These are phyloP conservation scores for Brachymystax lenok DNA, from an alignment of 2,797 vertebrate genomes.

Conservation along the genomic window DNA sequence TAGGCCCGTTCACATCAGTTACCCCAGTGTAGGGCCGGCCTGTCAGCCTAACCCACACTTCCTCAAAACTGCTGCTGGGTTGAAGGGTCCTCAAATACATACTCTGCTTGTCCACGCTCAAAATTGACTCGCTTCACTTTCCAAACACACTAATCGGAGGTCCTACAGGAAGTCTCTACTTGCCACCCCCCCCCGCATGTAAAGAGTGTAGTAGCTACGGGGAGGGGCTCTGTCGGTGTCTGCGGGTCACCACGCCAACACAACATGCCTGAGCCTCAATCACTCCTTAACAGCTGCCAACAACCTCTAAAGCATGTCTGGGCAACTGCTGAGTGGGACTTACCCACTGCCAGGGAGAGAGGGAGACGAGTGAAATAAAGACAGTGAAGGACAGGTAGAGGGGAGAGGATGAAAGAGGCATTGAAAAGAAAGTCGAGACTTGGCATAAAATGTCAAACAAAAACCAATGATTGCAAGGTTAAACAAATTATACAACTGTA, in stretches of 20 bases:
- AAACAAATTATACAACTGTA: not conserved
- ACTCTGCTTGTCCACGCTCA: conserved; percentile 40
- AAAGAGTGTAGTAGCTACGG: conserved; percentile 24
- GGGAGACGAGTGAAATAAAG: not conserved
- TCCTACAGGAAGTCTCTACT: conserved; percentile 11
- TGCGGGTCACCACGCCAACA: not conserved
- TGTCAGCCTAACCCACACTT: conserved; percentile 71
- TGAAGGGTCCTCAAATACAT: conserved; percentile 84
- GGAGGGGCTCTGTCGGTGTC: not conserved
- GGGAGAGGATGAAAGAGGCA: not conserved
- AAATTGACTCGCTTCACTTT: not conserved
- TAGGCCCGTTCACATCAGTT: conserved; percentile 44
- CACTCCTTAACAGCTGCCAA: conserved; percentile 56
- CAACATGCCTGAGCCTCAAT: conserved; percentile 17
- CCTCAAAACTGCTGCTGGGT: conserved; percentile 81
- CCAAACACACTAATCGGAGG: conserved; percentile 10
- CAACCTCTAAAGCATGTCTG: conserved; percentile 59
- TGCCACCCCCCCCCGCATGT: not conserved
- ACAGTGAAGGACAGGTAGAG: not conserved
- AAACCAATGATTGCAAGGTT: too few relatives aligned
- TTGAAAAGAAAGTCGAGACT: not conserved
- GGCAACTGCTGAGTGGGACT: conserved; percentile 60
- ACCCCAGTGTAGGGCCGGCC: conserved; percentile 61
- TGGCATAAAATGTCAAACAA: too few relatives aligned
- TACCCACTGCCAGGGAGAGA: not conserved